A percentile compares a stretch with the other conserved stretches of the same genome.
Conservation (phyloP, 2,888 invertebrate species). For the Tinea semifulvella region DNA sequence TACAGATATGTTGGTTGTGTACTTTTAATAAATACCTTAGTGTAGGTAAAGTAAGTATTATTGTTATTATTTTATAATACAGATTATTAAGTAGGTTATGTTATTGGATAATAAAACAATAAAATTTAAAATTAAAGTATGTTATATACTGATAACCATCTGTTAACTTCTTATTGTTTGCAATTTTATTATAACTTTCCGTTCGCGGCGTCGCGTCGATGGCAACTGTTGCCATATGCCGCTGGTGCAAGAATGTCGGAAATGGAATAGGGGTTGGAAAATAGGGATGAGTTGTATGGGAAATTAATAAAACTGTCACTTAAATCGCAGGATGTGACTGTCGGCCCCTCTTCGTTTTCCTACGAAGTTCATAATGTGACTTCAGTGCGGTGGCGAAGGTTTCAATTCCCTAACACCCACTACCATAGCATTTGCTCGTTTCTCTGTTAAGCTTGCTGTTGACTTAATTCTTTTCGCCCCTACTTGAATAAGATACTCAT, state of each 20-base stretch:
- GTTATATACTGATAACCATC: not conserved
- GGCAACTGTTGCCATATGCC: slow-evolving; percentile 47
- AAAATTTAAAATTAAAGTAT: no score
- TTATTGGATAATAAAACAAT: no score
- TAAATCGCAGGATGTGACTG: slow-evolving; percentile 63
- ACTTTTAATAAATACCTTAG: no score
- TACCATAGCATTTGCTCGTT: slow-evolving; percentile 34
- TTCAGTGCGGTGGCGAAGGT: slow-evolving; percentile 29
- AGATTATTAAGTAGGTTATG: no score
- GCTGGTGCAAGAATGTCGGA: slow-evolving; percentile 49
- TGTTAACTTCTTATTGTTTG: slow-evolving; percentile 14
- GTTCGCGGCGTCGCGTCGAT: slow-evolving; percentile 22
- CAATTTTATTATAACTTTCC: slow-evolving; percentile 26
- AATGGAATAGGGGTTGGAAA: slow-evolving; percentile 52
- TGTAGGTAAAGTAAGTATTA: no score
- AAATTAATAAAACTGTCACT: slow-evolving; percentile 84
- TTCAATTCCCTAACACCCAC: slow-evolving; percentile 25
- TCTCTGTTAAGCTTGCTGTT: slow-evolving; percentile 54
- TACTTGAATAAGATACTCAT: slow-evolving; percentile 42
- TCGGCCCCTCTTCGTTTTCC: slow-evolving; percentile 41
- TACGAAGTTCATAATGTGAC: slow-evolving; percentile 33
- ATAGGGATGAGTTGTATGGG: slow-evolving; percentile 58
- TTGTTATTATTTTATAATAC: no score
- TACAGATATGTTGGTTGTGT: no score
- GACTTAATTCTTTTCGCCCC: slow-evolving; percentile 52